Percentiles rank a stretch among this genome's conserved stretches.
Evolutionary conservation across 2,797 vertebrate species (phyloP).

Genomic region (Gymnoscopelus braueri): DNA sequence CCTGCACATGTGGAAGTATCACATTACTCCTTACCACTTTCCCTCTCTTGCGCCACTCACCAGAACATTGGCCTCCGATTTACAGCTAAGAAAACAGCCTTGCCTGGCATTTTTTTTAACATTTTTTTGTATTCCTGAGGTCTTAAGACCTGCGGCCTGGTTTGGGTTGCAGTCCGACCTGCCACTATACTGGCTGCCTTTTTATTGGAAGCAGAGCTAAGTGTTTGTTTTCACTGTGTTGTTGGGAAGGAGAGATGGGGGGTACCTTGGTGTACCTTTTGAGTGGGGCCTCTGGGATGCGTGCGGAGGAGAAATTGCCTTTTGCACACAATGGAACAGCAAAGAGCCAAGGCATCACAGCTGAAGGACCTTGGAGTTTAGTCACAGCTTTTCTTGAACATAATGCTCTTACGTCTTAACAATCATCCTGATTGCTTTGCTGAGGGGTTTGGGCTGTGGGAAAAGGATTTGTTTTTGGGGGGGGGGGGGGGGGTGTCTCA

Average conservation of each 20-base stretch:
- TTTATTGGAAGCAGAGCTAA: slow-evolving; percentile 80
- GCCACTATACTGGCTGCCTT: slow-evolving; percentile 62
- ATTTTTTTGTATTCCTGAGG: slow-evolving; percentile 42
- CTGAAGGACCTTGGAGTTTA: slow-evolving; percentile 74
- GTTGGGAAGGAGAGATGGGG: slow-evolving; percentile 73
- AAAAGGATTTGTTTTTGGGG: too few species aligned
- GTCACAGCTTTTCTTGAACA: slow-evolving; percentile 68
- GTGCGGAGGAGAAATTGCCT: slow-evolving; percentile 76
- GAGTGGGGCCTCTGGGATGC: slow-evolving; percentile 76
- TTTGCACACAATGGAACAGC: slow-evolving; percentile 74
- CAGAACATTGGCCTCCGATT: slow-evolving; percentile 63
- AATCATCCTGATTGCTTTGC: slow-evolving; percentile 47
- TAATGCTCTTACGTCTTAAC: slow-evolving; percentile 70
- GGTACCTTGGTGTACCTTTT: slow-evolving; percentile 75
- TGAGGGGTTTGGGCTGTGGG: slow-evolving; percentile 28
- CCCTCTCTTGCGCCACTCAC: slow-evolving; percentile 64
- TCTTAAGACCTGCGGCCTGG: slow-evolving; percentile 70
- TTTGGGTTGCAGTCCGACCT: slow-evolving; percentile 68
- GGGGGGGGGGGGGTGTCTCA: slow-evolving; percentile 5
- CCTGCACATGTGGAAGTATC: slow-evolving; percentile 81
- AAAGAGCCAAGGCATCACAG: slow-evolving; percentile 74
- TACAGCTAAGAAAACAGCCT: slow-evolving; percentile 78
- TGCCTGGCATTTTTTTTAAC: slow-evolving; percentile 20
- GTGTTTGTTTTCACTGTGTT: slow-evolving; percentile 80
- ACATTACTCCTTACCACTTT: slow-evolving; percentile 73